A percentile compares a stretch with the other conserved stretches of the same genome.
Evolutionary conservation across 1,140 invertebrate genomes (phyloP).

Genomic region (Hypsibius dujardini): DNA sequence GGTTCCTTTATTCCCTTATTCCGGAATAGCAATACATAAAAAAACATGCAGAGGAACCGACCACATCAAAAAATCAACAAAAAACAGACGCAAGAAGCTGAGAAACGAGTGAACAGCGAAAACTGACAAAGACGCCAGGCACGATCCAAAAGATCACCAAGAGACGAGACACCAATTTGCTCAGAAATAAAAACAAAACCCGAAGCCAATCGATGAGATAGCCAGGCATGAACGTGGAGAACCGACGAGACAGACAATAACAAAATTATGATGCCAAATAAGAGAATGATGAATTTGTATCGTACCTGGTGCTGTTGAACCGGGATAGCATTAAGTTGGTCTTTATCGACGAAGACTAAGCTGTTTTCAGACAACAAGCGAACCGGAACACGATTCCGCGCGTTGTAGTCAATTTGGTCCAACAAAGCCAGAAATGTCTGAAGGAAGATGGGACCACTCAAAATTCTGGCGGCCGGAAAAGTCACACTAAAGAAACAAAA

Average conservation of each 20-base stretch:
- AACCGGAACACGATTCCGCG: background rate
- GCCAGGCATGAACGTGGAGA: too few species aligned
- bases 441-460: background rate
- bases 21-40: too few species aligned
- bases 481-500: background rate
- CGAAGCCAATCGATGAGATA: too few species aligned
- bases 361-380: background rate
- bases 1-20: too few species aligned
- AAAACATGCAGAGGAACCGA: too few species aligned
- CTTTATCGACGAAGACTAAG: conserved; percentile 7
- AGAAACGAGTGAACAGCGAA: too few species aligned
- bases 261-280: too few species aligned
- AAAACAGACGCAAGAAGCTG: too few species aligned
- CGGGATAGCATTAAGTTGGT: background rate
- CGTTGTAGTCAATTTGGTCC: background rate
- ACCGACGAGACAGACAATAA: too few species aligned
- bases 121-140: too few species aligned
- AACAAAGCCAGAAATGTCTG: background rate
- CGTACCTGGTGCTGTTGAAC: background rate
- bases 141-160: background rate
- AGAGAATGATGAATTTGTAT: too few species aligned
- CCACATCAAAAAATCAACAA: too few species aligned
- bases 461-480: background rate
- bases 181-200: background rate
- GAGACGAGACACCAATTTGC: background rate